phyloP scores from a whole-genome alignment of 2,797 vertebrate genomes.

The Ficedula albicollis region DNA sequence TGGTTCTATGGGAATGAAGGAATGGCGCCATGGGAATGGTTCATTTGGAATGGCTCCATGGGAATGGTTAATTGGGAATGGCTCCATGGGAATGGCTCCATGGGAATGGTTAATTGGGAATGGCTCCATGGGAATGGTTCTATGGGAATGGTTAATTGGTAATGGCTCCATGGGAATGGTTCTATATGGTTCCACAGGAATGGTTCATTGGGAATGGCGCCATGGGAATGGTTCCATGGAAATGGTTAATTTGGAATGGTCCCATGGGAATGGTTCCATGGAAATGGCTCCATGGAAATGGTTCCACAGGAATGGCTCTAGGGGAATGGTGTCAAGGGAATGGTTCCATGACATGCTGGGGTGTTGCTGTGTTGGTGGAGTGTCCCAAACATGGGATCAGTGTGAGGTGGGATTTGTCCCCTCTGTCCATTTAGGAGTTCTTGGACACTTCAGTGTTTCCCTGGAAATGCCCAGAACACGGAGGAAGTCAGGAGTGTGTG shows the following conservation, averaged over 20 bases:
- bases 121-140: no score
- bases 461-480: neutral
- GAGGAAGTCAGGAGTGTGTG: neutral
- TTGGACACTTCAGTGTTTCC: neutral
- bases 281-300: rapidly evolving
- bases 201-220: no score
- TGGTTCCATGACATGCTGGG: neutral
- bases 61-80: neutral
- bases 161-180: rapidly evolving
- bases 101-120: no score
- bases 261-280: rapidly evolving
- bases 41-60: no score
- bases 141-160: no score
- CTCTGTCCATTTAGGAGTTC: neutral
- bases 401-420: neutral
- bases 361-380: neutral
- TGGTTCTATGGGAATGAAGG: neutral
- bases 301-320: rapidly evolving
- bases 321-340: neutral
- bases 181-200: no score
- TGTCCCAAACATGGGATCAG: neutral
- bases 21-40: neutral
- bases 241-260: no score
- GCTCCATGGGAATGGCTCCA: rapidly evolving
- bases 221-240: rapidly evolving